Evolutionary conservation across 2,113 vertebrate species (phyloP), one percentile per base, ranked within the genome.

Genomic region (Nothocercus nigrocapillus): DNA sequence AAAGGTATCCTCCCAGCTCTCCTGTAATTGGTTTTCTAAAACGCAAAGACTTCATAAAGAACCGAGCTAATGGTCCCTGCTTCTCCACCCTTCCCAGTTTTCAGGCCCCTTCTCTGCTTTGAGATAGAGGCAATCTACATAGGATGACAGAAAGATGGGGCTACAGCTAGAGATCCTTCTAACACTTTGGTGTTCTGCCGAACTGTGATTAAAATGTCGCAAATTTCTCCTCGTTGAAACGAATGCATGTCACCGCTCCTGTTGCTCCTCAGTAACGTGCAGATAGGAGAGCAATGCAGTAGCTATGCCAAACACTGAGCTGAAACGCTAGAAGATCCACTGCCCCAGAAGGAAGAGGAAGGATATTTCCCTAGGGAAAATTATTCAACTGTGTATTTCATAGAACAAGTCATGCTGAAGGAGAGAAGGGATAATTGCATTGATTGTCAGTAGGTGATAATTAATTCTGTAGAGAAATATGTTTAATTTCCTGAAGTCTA

Each of bases 351-450:
- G 94, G 89, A 91, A 97, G 4, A 94, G 89, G 93, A 97, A 92
- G 91, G 91, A 83, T 93, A 93, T 96, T 96, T 97, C 94, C 91
- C 92, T 54, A 51, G 79, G 97, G 88, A 93, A 84, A 97, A 95
- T 89, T 96, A 96, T 82, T 97, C 96, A 91, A 90, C 94, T 81
- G 82, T 0, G 5, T 64, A 93, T 95, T 96, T 90, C 92, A 82
- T 13, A 96, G 88, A 95, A 77, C 54, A 82, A 95, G 95, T 95
- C 94, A 89, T 86, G 85, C 58, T 53, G 61, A 96, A 96, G 88
- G 94, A 96, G 91, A 97, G 61, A 88, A 89, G 81, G 70, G 96
- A 95, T 96, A 97, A 97, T 95, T 96, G 93, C 94, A 97, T 81
- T 96, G 95, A 95, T 86, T 96, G 96, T 95, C 94, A 91, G 90